These are phyloP conservation scores for Leptopilina syphax DNA, from an alignment of 2,888 invertebrate species.

Conservation along the genomic window DNA sequence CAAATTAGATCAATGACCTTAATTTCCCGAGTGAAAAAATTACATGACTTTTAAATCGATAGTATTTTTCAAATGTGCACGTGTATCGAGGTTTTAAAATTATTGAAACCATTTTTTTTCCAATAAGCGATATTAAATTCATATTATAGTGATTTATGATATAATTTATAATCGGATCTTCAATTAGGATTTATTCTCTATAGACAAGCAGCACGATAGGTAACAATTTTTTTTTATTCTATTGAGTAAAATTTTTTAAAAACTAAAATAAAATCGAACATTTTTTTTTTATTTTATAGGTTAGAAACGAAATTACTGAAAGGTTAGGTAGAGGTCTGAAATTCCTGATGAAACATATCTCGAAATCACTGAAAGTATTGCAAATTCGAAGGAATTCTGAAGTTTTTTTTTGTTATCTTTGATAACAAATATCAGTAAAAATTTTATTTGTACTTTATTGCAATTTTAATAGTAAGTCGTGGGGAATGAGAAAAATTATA, in stretches of 20 bases:
- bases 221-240: not conserved
- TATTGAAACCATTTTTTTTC: not conserved
- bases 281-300: not conserved
- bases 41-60: not conserved
- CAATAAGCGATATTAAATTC: not conserved
- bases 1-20: constrained; percentile 34
- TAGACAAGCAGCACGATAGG: not conserved
- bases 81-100: not conserved
- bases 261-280: not conserved
- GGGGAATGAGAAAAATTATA: not conserved
- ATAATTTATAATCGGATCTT: not conserved
- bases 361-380: not conserved
- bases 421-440: not conserved
- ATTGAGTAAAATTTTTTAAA: not conserved
- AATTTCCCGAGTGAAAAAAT: constrained; percentile 1
- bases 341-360: not conserved
- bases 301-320: constrained; percentile 10
- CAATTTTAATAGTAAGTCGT: not conserved
- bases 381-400: not conserved
- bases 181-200: not conserved
- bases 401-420: not conserved
- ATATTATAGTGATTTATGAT: not conserved
- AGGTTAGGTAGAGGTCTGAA: not conserved
- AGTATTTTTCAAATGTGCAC: constrained; percentile 7
- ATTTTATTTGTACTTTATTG: not conserved